Conservation (phyloP, 1,140 invertebrate species). For the Choristoneura fumiferana region DNA sequence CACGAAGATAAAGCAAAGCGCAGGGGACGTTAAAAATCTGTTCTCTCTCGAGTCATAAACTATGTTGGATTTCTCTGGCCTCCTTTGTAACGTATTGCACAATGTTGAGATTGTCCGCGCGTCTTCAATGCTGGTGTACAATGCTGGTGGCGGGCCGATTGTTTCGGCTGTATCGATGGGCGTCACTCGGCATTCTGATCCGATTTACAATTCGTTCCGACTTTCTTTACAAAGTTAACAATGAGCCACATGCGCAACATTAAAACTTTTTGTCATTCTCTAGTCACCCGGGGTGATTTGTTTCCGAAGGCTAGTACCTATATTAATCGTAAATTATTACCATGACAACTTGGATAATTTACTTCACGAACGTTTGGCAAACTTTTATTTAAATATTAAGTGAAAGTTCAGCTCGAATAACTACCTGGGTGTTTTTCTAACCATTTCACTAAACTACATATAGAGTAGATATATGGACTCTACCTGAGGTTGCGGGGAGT, state of each 20-base stretch:
- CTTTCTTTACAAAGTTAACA: constrained; percentile 61
- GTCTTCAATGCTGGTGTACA: constrained; percentile 33
- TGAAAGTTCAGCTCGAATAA: no score
- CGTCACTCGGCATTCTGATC: constrained; percentile 58
- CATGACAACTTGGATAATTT: no score
- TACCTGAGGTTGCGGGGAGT: constrained; percentile 48
- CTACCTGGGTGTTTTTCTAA: no score
- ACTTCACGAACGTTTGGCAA: no score
- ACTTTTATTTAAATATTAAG: no score
- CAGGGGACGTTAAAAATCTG: constrained; percentile 15
- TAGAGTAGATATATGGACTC: constrained; percentile 49
- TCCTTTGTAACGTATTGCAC: constrained; percentile 65
- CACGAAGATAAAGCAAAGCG: constrained; percentile 5
- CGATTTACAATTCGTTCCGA: constrained; percentile 72
- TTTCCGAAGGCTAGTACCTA: neutral
- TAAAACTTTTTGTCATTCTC: constrained; percentile 35
- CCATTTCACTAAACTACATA: constrained; percentile 19
- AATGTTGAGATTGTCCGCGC: constrained; percentile 47
- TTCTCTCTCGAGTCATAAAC: constrained; percentile 48
- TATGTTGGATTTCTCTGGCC: constrained; percentile 54
- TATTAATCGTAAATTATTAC: neutral
- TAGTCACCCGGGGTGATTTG: constrained; percentile 50
- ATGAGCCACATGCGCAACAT: constrained; percentile 37
- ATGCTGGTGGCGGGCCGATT: constrained; percentile 51
- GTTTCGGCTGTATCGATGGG: constrained; percentile 65